These are phyloP conservation scores for Acanthurus tractus DNA, from an alignment of 2,797 vertebrate species.

Conservation along the genomic window DNA sequence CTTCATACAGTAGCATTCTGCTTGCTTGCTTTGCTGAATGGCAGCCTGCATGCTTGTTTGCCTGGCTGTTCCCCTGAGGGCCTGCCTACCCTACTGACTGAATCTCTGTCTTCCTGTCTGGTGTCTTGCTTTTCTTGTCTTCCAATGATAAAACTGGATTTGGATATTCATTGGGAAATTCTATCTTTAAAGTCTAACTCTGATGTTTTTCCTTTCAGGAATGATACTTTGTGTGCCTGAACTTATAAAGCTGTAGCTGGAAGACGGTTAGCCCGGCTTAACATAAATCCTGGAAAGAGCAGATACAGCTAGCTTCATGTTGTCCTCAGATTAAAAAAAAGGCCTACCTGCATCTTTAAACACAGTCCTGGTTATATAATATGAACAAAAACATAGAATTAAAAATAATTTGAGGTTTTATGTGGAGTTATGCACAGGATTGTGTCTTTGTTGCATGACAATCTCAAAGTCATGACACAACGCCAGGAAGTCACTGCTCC, in stretches of 20 bases:
- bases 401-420: neutral
- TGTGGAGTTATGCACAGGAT: neutral
- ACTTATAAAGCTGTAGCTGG: neutral
- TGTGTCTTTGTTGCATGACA: neutral
- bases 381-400: neutral
- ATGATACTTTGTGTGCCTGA: neutral
- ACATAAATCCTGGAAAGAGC: neutral
- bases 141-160: slow-evolving; percentile 18
- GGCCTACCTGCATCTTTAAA: neutral
- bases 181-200: neutral
- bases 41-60: slow-evolving; percentile 50
- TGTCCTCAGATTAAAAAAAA: neutral
- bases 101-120: slow-evolving; percentile 18
- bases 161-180: slow-evolving; percentile 5
- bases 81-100: slow-evolving; percentile 21
- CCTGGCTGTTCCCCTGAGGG: slow-evolving; percentile 36
- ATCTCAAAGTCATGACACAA: neutral
- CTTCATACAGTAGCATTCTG: slow-evolving; percentile 39
- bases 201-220: slow-evolving; percentile 3
- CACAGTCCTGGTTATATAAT: neutral
- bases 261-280: neutral
- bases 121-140: neutral
- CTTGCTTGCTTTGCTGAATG: slow-evolving; percentile 57
- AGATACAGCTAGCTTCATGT: neutral
- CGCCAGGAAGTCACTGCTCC: neutral